These are phyloP conservation scores for Cirrhinus molitorella DNA, from an alignment of 2,797 vertebrate genomes.

Conservation along the genomic window DNA sequence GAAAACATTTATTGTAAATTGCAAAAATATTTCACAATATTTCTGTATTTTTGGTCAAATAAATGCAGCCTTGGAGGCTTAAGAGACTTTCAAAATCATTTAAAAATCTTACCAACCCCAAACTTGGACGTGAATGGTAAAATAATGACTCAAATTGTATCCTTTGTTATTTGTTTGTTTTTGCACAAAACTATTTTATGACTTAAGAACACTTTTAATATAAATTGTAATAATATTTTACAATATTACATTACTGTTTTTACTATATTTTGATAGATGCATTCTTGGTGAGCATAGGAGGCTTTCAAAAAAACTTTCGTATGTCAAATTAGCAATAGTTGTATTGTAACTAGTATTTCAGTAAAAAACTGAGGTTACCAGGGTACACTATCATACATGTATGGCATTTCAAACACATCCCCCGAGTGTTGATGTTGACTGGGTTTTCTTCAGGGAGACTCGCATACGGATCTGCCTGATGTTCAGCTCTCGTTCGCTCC, in stretches of 20 bases:
- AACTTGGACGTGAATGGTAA: no score
- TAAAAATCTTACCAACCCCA: no score
- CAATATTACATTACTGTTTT: background rate
- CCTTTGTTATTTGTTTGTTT: no score
- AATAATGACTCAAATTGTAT: no score
- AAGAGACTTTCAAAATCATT: background rate
- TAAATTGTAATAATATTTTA: background rate
- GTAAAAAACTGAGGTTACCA: background rate
- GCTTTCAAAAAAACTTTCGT: background rate
- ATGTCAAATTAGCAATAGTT: background rate
- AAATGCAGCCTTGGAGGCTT: background rate
- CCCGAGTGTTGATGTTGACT: background rate
- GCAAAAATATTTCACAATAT: background rate
- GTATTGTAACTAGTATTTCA: background rate
- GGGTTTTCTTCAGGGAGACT: background rate
- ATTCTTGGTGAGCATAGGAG: background rate
- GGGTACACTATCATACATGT: background rate
- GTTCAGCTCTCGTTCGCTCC: conserved; percentile 3
- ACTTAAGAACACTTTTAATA: no score
- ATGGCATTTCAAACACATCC: background rate
- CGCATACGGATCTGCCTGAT: background rate
- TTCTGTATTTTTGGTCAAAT: background rate
- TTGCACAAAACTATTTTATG: no score
- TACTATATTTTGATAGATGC: background rate
- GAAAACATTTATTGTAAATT: background rate